These are phyloP conservation scores for Ptilonorhynchus violaceus DNA, from an alignment of 2,113 vertebrate species.

Conservation along the genomic window DNA sequence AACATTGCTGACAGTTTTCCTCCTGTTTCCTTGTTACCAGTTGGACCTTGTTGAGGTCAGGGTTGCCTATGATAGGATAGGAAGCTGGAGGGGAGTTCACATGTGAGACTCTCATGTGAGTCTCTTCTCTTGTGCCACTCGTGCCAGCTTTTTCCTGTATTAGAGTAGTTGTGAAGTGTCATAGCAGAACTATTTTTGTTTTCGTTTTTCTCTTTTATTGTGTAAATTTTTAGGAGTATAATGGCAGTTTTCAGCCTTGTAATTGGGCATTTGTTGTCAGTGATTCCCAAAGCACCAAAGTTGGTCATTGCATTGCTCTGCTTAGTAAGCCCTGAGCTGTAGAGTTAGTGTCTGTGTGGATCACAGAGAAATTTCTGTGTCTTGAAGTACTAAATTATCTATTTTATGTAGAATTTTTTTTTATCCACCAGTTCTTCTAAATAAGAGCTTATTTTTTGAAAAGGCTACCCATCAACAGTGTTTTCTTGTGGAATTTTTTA, in stretches of 20 bases:
- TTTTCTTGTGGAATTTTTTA: neutral
- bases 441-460: neutral
- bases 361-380: neutral
- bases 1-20: neutral
- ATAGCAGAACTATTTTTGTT: neutral
- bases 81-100: slow-evolving; percentile 8
- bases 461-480: neutral
- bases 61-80: neutral
- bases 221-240: neutral
- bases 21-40: slow-evolving; percentile 19
- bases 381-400: neutral
- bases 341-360: neutral
- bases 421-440: neutral
- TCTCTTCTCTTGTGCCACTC: neutral
- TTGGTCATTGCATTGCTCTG: neutral
- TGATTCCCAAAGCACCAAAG: neutral
- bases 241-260: neutral
- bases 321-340: neutral
- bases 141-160: neutral
- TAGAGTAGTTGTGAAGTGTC: neutral
- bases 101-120: neutral
- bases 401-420: neutral
- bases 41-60: neutral
- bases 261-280: neutral
- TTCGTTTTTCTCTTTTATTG: neutral